Percentiles rank a stretch among this genome's conserved stretches.
phyloP scores from a whole-genome alignment of 2,797 vertebrate genomes.

The Tolypeutes matacus region DNA sequence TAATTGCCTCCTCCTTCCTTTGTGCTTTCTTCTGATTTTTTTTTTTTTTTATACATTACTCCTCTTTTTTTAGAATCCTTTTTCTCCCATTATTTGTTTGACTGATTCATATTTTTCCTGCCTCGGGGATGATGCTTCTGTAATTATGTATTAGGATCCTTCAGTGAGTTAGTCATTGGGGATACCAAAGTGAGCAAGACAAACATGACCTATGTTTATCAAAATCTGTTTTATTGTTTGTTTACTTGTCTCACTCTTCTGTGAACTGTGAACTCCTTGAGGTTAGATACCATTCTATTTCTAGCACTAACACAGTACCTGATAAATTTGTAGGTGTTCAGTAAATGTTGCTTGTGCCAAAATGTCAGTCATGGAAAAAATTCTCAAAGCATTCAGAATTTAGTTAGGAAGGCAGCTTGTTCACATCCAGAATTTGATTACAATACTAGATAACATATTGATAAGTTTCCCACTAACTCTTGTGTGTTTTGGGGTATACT shows the following conservation, averaged over 20 bases:
- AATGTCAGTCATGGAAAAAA: slow-evolving; percentile 1
- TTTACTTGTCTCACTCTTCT: slow-evolving; percentile 33
- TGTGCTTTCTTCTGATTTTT: slow-evolving; percentile 4
- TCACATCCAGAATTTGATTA: slow-evolving; percentile 35
- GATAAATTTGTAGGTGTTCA: neutral
- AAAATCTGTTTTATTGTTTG: slow-evolving; percentile 29
- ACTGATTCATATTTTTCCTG: neutral
- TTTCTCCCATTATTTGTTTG: slow-evolving; percentile 55
- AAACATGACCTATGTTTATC: neutral
- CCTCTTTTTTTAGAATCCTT: slow-evolving; percentile 12
- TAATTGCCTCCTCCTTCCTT: neutral
- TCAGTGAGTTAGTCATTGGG: neutral
- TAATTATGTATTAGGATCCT: neutral
- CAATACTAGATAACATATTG: neutral
- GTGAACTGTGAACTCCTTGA: neutral
- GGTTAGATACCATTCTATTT: neutral
- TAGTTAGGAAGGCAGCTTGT: slow-evolving; percentile 41
- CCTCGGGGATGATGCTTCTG: neutral
- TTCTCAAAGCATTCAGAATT: slow-evolving; percentile 40
- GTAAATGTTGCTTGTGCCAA: neutral
- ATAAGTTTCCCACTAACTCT: neutral
- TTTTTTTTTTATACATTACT: neutral
- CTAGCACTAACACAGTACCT: slow-evolving; percentile 3
- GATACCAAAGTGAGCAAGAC: slow-evolving; percentile 13
- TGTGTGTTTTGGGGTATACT: neutral